A percentile compares a stretch with the other conserved stretches of the same genome.
phyloP scores from a whole-genome alignment of 2,113 vertebrate species.

The Limanda limanda region DNA sequence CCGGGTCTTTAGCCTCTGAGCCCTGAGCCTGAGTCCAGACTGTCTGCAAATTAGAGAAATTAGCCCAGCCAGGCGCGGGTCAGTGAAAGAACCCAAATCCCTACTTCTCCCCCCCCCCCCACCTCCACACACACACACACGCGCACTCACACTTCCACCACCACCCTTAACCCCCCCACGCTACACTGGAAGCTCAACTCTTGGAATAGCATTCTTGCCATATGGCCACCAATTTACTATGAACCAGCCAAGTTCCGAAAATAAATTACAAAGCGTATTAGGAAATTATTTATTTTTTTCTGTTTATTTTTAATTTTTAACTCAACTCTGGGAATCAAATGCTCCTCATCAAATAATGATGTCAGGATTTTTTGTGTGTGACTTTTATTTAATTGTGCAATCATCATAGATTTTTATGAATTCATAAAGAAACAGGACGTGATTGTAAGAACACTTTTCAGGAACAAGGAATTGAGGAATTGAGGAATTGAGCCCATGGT shows the following conservation, averaged over 20 bases:
- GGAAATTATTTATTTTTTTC: background rate
- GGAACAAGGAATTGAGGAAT: conserved; percentile 5
- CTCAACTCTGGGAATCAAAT: background rate
- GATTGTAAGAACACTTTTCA: background rate
- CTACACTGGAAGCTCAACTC: conserved; percentile 61
- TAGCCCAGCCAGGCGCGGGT: conserved; percentile 69
- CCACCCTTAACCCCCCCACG: conserved; percentile 47
- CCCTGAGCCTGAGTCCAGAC: conserved; percentile 79
- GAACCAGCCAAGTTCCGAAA: conserved; percentile 52
- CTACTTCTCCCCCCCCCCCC: conserved; percentile 5
- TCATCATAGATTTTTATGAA: background rate
- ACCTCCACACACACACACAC: conserved; percentile 18
- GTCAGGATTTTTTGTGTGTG: too few species aligned
- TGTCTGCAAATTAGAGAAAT: conserved; percentile 85
- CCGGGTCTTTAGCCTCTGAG: conserved; percentile 62
- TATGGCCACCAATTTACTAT: conserved; percentile 78
- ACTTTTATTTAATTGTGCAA: too few species aligned
- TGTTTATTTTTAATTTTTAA: background rate
- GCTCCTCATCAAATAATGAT: too few species aligned
- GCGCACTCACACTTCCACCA: conserved; percentile 17
- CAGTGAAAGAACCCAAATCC: conserved; percentile 74
- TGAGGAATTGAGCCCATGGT: background rate
- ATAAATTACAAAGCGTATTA: background rate
- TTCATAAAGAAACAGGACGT: too few species aligned
- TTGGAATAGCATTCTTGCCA: conserved; percentile 64